Percentiles rank a stretch among this genome's conserved stretches.
These are phyloP conservation scores for Cynocephalus volans DNA, from an alignment of 2,113 vertebrate genomes.

Conservation along the genomic window DNA sequence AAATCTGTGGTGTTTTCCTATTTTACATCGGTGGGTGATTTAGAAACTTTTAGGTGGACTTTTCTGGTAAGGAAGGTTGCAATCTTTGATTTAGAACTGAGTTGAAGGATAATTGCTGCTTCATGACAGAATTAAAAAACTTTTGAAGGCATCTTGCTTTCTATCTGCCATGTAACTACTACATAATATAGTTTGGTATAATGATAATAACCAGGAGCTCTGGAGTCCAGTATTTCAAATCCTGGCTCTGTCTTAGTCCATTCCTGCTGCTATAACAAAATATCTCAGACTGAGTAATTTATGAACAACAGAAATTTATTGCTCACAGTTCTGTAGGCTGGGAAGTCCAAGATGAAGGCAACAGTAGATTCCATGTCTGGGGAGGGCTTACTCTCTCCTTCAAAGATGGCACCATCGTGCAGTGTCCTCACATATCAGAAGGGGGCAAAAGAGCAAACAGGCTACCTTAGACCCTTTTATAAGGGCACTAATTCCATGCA, in stretches of 20 bases:
- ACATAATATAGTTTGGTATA: neutral
- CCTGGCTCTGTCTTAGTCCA: neutral
- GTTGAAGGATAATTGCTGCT: neutral
- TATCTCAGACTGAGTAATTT: neutral
- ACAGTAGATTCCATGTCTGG: no score
- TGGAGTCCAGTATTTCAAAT: neutral
- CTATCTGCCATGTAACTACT: neutral
- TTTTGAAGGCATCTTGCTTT: neutral
- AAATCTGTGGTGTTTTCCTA: neutral
- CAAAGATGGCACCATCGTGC: neutral
- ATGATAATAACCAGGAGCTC: neutral
- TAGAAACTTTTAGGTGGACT: neutral
- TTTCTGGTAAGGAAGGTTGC: slow-evolving; percentile 31
- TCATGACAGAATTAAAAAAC: neutral
- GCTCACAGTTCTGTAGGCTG: neutral
- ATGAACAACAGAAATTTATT: neutral
- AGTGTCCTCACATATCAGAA: neutral
- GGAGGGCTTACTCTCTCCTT: neutral
- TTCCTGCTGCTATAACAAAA: neutral
- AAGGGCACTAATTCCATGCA: neutral
- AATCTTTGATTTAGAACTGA: neutral
- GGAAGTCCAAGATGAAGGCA: neutral
- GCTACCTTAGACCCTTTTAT: neutral
- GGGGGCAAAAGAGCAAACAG: neutral
- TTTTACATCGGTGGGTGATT: neutral